Evolutionary conservation across 2,888 invertebrate species (phyloP), one percentile per base, ranked within the genome.

Genomic region (Folsomia candida): DNA sequence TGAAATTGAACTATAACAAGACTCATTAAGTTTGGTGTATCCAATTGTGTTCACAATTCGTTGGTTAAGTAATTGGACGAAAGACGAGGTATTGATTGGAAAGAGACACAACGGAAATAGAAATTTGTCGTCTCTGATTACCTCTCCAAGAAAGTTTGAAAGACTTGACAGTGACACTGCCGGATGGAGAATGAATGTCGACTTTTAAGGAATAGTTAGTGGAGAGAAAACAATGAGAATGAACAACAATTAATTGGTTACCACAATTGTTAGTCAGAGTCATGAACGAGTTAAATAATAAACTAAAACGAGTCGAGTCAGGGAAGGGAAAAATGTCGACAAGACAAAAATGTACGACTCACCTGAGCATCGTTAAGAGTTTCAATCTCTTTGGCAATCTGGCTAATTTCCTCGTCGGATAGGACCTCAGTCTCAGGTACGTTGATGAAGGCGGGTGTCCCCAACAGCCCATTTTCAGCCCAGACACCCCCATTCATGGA

Each of bases 391-490:
- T 66, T 73, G 20, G 71, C 70, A 58, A 80, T 75, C 67, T 72
- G 73, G 62, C 73, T 70, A 70, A 80, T 80, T 74, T 80, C 78
- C 37, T 71, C 76, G 20, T 71, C 67, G 20, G 70, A 72, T 18
- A 80, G 71, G 6, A 69, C 64, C 28, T 70, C 68, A 29, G 76
- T 73, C 65, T 80, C 78, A 57, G 77, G 80, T 54, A 78, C 29
- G 66, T 78, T 80, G 51, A 80, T 78, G 70, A 80, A 80, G 11
- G 76, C 80, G 24, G 80, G 80, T 59, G 80, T 78, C 18, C 78
- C 80, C 37, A 77, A 65, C 47, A 78, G 68, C 51, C 78, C 79
- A 64, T 73, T 71, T 29, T 78, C 80, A 20, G 72, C 73, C 26
- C 28, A 27, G 27, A 14, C 65, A 25, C 75, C 76, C 11, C 74